These are phyloP conservation scores for Rhinolophus ferrumequinum DNA, from an alignment of 2,113 vertebrate species.

Conservation along the genomic window DNA sequence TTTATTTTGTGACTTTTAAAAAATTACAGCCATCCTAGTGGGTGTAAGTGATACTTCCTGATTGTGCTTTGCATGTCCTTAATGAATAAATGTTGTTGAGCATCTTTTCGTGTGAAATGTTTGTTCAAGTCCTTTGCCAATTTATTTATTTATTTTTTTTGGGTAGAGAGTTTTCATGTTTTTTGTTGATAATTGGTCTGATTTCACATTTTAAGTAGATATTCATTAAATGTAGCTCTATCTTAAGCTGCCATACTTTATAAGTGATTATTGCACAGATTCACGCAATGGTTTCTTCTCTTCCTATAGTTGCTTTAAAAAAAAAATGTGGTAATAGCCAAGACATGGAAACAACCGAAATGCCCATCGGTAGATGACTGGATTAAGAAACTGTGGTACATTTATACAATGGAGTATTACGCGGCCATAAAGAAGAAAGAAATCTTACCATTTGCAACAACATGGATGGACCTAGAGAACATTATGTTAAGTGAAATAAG, in stretches of 20 bases:
- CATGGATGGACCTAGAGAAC: too few relatives aligned
- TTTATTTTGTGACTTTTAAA: neutral
- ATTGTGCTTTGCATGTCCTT: neutral
- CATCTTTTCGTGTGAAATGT: neutral
- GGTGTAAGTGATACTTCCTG: neutral
- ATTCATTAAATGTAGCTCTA: neutral
- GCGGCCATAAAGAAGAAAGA: too few relatives aligned
- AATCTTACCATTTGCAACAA: too few relatives aligned
- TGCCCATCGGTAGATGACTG: too few relatives aligned
- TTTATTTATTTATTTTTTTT: neutral
- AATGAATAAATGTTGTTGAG: neutral
- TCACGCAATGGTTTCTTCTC: neutral
- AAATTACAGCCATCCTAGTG: neutral
- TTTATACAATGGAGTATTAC: too few relatives aligned
- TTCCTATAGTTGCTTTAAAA: neutral
- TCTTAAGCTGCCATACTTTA: neutral
- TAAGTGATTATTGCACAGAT: neutral
- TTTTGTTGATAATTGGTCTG: neutral
- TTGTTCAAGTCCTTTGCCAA: neutral
- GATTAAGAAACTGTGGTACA: too few relatives aligned
- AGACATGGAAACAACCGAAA: too few relatives aligned
- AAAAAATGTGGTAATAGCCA: neutral
- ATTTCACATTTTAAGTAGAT: slow-evolving; percentile 7
- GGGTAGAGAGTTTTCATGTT: neutral
- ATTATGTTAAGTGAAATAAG: too few relatives aligned